Evolutionary conservation across 2,113 vertebrate genomes (phyloP).

Genomic region (Silurus meridionalis): DNA sequence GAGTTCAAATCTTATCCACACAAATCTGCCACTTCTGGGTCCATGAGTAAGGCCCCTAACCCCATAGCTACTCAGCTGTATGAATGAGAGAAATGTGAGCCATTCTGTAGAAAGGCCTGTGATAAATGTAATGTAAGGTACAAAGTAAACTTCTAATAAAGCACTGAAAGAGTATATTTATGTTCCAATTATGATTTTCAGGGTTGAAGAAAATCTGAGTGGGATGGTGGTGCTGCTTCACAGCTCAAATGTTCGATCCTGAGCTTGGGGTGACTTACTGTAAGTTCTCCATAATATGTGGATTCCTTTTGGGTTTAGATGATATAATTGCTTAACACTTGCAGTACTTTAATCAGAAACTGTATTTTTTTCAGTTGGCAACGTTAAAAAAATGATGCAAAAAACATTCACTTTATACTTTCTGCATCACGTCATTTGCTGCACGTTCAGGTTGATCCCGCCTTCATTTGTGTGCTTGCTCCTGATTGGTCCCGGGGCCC

Average conservation of each 20-base stretch:
- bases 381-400: background rate
- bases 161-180: too few relatives aligned
- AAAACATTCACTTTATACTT: background rate
- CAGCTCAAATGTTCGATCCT: background rate
- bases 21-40: too few relatives aligned
- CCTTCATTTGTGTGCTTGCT: background rate
- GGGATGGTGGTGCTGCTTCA: background rate
- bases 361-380: background rate
- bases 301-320: background rate
- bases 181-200: background rate
- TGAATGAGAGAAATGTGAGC: too few relatives aligned
- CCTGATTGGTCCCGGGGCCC: conserved; percentile 34
- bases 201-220: background rate
- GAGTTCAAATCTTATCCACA: too few relatives aligned
- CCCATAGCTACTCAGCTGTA: too few relatives aligned
- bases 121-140: background rate
- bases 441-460: background rate
- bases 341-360: background rate
- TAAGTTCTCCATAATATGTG: background rate
- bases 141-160: background rate
- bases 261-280: background rate
- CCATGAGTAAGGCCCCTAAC: too few relatives aligned
- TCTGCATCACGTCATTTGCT: conserved; percentile 40
- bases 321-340: background rate
- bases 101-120: too few relatives aligned